These are phyloP conservation scores for Drosophila jambulina DNA, from an alignment of 1,140 invertebrate species.

Conservation along the genomic window DNA sequence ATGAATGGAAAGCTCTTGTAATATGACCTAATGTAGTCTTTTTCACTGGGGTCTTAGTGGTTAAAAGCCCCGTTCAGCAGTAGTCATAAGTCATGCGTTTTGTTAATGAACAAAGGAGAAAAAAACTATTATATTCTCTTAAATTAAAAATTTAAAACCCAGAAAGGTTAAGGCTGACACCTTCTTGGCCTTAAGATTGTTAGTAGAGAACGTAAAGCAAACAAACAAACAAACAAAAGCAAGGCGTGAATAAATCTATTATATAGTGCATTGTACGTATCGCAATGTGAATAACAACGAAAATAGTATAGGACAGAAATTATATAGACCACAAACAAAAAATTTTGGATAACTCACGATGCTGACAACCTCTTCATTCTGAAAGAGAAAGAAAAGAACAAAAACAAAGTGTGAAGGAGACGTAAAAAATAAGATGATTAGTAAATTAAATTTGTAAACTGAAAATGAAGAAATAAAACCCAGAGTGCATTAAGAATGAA, in stretches of 20 bases:
- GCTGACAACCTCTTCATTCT: slow-evolving; percentile 85
- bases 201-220: slow-evolving; percentile 35
- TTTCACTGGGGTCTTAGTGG: not conserved
- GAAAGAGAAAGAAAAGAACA: slow-evolving; percentile 80
- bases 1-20: slow-evolving; percentile 55
- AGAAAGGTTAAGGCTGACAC: slow-evolving; percentile 48
- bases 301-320: slow-evolving; percentile 40
- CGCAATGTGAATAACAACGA: slow-evolving; percentile 8
- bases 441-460: slow-evolving; percentile 41
- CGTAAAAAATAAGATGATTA: slow-evolving; percentile 66
- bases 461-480: slow-evolving; percentile 35
- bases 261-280: slow-evolving; percentile 49
- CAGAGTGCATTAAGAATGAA: slow-evolving; percentile 11
- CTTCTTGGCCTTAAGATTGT: slow-evolving; percentile 37
- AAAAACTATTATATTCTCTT: slow-evolving; percentile 11
- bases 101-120: slow-evolving; percentile 20
- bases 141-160: not conserved
- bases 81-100: slow-evolving; percentile 50
- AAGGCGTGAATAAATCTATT: slow-evolving; percentile 42
- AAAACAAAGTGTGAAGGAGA: slow-evolving; percentile 62
- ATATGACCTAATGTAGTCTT: slow-evolving; percentile 35
- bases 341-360: slow-evolving; percentile 77
- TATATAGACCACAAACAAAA: slow-evolving; percentile 45
- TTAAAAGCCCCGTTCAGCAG: slow-evolving; percentile 1
- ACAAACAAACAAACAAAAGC: slow-evolving; percentile 24